Evolutionary conservation across 2,797 vertebrate species (phyloP), one percentile per base, ranked within the genome.

Genomic region (Gouania willdenowi): DNA sequence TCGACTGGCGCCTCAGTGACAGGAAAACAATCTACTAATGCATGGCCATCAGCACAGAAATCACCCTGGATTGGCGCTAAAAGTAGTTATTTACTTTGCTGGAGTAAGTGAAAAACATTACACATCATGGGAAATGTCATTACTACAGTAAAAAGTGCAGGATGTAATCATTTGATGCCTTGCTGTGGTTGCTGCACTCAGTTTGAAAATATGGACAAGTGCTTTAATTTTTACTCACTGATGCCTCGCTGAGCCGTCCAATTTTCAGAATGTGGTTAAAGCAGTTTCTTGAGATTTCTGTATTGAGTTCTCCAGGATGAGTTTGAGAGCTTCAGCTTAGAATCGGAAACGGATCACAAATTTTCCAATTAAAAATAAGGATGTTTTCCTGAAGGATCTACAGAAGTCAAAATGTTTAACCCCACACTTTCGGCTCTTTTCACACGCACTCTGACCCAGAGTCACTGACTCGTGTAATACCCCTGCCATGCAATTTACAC

Each of bases 401-500:
- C 2, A 1, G 42, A 56, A 77, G 74, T 79, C 70, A 72, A 60
- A 76, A 81, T 82, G 75, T 85, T 91, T 88, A 88, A 88, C 87
- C 82, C 33, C 5, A 13, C 28, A 61, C 66, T 61, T 34, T 68
- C 14, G 52, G 67, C 52, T 41, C 58, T 58, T 77, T 6, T 10
- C 73, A 59, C 68, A 68, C 68, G 32, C 39, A 49, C 38, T 17
- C 25, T 59, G 71, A 78, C 56, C 77, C 56, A 40, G 26, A 67
- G 63, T 45, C 40, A 18, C 41, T 64, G 76, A 77, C 61, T 75
- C 52, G 61, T 74, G 74, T 76, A 76, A 81, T 70, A 53, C 41
- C 45, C 29, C 32, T 5, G 52, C 26, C 55, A 6, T 14, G 48
- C 49, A 53, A 50, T 14, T 75, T 59, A 56, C 47, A 23, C 23